A percentile compares a stretch with the other conserved stretches of the same genome.
Conservation (phyloP, 1,140 invertebrate species). For the Brachionus asplanchnoidis region DNA sequence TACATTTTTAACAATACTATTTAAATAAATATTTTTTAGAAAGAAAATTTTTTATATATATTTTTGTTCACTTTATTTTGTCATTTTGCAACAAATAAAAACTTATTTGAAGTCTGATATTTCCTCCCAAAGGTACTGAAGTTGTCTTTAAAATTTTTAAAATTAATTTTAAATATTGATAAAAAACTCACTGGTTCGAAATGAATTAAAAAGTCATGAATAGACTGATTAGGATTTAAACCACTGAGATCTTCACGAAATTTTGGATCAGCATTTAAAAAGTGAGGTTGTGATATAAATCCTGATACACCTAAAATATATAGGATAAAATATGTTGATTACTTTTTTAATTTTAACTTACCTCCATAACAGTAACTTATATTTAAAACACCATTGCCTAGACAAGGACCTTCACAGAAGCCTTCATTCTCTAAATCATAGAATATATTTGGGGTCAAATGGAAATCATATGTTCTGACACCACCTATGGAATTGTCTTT, state of each 20-base stretch:
- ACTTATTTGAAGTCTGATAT: constrained; percentile 38
- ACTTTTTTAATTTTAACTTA: not conserved
- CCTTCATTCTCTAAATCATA: constrained; percentile 12
- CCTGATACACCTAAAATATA: not conserved
- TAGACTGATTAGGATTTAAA: not conserved
- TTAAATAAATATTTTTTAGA: not conserved
- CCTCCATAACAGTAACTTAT: constrained; percentile 29
- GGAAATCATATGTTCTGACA: constrained; percentile 26
- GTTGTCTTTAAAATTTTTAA: constrained; percentile 7
- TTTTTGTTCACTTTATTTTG: not conserved
- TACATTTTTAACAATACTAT: constrained; percentile 20
- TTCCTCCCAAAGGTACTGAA: not conserved
- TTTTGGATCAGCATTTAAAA: constrained; percentile 37
- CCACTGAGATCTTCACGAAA: not conserved
- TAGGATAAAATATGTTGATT: not conserved
- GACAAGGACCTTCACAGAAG: constrained; percentile 8
- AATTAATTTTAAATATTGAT: not conserved
- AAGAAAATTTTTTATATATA: not conserved
- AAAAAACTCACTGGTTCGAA: constrained; percentile 25
- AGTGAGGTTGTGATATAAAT: constrained; percentile 36
- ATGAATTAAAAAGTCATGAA: constrained; percentile 31
- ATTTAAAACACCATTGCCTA: constrained; percentile 36
- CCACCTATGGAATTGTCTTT: not conserved
- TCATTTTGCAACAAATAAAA: constrained; percentile 26
- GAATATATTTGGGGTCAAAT: constrained; percentile 14